Base-by-base conservation (phyloP, 2,888 invertebrate genomes). In the Cosmia pyralina region DNA sequence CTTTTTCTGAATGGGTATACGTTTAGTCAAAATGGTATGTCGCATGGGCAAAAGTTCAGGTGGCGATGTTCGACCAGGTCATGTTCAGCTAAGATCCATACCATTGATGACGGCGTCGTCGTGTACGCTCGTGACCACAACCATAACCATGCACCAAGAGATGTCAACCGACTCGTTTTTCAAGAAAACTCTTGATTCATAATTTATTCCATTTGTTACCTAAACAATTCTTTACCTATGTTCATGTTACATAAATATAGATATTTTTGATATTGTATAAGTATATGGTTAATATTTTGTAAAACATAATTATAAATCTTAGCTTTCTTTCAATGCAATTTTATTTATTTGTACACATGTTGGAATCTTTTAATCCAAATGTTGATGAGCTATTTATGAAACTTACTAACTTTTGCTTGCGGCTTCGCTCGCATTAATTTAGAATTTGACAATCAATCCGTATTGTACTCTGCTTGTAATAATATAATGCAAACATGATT, bases 61-160 rank as follows among this genome's bases (percentile, higher is more conserved):
- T 92, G 92, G 91, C 85, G 91, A 13, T 92, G 92, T 60, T 75
- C 88, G 0, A 71, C 64, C 0, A 76, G 90, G 22, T 63, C 65
- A 0, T 92, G 91, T 57, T 88, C 89, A 0, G 88, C 91, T 3
- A 87, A 88, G 44, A 75, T 91, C 0, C 92, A 92, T 69, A 91
- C 90, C 0, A 28, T 87, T 3, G 81, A 83, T 19, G 70, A 69
- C 52, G 52, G n/a, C 15, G 28, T 63, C 7, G 62, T 85, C 11
- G 65, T 79, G 0, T 57, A 75, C 2, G 76, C 75, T 15, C 1
- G 70, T 5, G 81, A n/a, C n/a, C n/a, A 84, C 44, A 13, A 59
- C 6, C 86, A 86, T 19, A 65, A 58, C 11, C 88, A 88, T 55
- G 70, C 72, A 10, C 72, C 75, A 1, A 34, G 34, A 34, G 34